Conservation (phyloP, 2,888 invertebrate genomes). For the Nomada goodeniana region DNA sequence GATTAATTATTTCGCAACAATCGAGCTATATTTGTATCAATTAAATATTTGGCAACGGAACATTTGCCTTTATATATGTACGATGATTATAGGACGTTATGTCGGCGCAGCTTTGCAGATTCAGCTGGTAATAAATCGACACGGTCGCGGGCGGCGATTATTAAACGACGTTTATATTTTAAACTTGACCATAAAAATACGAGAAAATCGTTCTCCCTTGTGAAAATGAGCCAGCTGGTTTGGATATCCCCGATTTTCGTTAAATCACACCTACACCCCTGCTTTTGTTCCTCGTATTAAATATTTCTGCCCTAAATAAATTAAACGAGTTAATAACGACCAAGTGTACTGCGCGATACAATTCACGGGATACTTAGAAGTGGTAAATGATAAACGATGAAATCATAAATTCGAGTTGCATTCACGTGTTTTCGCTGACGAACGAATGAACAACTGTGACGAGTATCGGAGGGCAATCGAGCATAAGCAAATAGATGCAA, state of each 20-base stretch:
- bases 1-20: slow-evolving; percentile 33
- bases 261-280: too few relatives aligned
- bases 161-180: slow-evolving; percentile 52
- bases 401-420: background rate
- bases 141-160: slow-evolving; percentile 17
- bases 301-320: background rate
- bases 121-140: slow-evolving; percentile 47
- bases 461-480: slow-evolving; percentile 44
- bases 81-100: slow-evolving; percentile 39
- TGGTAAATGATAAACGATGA: background rate
- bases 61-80: slow-evolving; percentile 46
- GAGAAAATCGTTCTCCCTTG: too few relatives aligned
- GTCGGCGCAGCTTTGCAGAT: background rate
- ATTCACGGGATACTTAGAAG: background rate
- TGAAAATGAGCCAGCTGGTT: slow-evolving; percentile 14
- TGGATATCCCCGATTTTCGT: background rate
- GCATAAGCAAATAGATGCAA: slow-evolving; percentile 71
- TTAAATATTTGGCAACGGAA: slow-evolving; percentile 34
- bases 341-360: too few relatives aligned
- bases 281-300: too few relatives aligned
- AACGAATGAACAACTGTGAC: slow-evolving; percentile 43
- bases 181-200: slow-evolving; percentile 25
- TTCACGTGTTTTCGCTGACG: background rate
- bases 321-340: too few relatives aligned
- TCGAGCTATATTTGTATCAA: background rate